Conservation (phyloP, 2,113 vertebrate genomes). For the Amazona vittata region DNA sequence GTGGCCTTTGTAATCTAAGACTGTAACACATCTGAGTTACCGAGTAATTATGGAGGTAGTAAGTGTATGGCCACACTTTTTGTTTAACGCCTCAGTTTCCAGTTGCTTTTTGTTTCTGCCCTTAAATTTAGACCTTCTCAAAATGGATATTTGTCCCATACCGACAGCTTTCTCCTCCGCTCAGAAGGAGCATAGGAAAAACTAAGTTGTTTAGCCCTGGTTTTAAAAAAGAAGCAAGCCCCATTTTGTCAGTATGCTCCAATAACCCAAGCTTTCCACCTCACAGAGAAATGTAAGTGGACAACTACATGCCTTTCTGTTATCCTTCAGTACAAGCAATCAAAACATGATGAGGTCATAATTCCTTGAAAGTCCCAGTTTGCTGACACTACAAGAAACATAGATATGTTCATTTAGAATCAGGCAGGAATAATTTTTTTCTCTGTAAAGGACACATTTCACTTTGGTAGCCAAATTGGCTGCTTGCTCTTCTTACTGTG, state of each 20-base stretch:
- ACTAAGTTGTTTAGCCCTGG: background rate
- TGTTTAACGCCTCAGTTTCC: background rate
- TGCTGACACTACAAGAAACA: fast-evolving
- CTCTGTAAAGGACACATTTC: background rate
- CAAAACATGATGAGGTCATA: fast-evolving
- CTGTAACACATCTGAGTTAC: background rate
- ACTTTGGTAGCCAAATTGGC: background rate
- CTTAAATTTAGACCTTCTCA: background rate
- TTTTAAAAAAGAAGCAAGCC: background rate
- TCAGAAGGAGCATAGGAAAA: background rate
- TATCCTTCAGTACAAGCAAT: background rate
- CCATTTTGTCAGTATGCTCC: background rate
- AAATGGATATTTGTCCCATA: background rate
- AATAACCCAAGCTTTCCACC: background rate
- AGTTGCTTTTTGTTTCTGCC: background rate
- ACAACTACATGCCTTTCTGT: background rate
- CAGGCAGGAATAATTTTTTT: background rate
- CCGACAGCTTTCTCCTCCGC: background rate
- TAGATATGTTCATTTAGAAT: background rate
- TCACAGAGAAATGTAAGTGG: fast-evolving
- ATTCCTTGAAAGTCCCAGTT: background rate
- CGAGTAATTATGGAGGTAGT: background rate
- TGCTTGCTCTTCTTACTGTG: background rate
- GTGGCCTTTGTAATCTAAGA: background rate
- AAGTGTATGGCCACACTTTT: background rate